Evolutionary conservation across 1,140 invertebrate species (phyloP).

Genomic region (Apis florea): DNA sequence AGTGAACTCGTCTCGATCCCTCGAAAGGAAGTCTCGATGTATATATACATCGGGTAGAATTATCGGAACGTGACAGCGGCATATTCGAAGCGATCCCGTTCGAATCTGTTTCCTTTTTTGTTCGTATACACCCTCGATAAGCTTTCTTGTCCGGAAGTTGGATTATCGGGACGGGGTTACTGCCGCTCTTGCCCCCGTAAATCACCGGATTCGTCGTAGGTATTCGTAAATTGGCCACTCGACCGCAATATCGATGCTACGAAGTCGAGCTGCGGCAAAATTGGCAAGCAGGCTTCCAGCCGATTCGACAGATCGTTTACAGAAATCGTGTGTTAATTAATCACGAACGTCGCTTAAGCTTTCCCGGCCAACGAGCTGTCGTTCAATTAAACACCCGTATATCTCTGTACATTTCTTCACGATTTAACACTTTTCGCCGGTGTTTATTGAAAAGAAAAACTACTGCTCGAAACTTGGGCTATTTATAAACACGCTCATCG

Average conservation of each 20-base stretch:
- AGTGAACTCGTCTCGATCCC: too few relatives aligned
- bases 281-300: slow-evolving; percentile 43
- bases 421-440: too few relatives aligned
- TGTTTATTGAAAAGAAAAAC: too few relatives aligned
- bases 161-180: slow-evolving; percentile 40
- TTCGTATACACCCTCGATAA: not conserved
- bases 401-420: too few relatives aligned
- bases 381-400: too few relatives aligned
- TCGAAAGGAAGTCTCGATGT: too few relatives aligned
- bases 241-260: slow-evolving; percentile 57
- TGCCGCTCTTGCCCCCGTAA: slow-evolving; percentile 28
- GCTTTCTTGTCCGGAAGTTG: slow-evolving; percentile 17
- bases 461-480: too few relatives aligned
- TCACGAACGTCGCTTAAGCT: not conserved
- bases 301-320: slow-evolving; percentile 24
- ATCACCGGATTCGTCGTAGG: slow-evolving; percentile 54
- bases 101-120: slow-evolving; percentile 32
- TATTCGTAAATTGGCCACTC: slow-evolving; percentile 60
- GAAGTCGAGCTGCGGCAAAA: slow-evolving; percentile 43
- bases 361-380: too few relatives aligned
- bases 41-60: too few relatives aligned
- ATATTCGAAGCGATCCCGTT: slow-evolving; percentile 40
- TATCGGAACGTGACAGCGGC: slow-evolving; percentile 2
- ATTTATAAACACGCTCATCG: too few relatives aligned
- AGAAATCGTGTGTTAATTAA: slow-evolving; percentile 42